Evolutionary conservation across 2,888 invertebrate genomes (phyloP), one percentile per base, ranked within the genome.

Genomic region (Athalia rosae): DNA sequence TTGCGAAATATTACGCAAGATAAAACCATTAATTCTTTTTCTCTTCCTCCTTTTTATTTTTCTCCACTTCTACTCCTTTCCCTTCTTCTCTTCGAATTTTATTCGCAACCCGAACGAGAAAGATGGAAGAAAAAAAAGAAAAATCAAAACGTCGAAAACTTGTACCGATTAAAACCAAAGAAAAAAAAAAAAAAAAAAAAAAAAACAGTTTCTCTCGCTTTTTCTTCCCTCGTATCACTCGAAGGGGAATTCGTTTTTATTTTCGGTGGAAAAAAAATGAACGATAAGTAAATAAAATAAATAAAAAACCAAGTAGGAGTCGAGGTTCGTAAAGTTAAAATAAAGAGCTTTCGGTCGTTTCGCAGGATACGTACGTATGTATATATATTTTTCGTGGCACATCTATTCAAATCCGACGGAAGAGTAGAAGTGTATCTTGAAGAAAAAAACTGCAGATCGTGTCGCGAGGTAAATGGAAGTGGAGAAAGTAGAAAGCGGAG

Each of bases 371-470:
- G n/a, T n/a, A n/a, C n/a, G n/a, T n/a, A n/a, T 9, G 50, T 9
- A 43, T n/a, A 58, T 69, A 56, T 64, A 45, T 64, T 64, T 71
- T 71, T 41, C 56, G 43, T 13, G 8, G 43, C 8, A 71, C 71
- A 71, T 71, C 71, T 58, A 71, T 71, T 71, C 71, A 71, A 71
- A 71, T 71, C 56, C 71, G 58, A 56, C 58, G 71, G 58, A 9
- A 66, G 7, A 3, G 47, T 4, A 8, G 11, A 67, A n/a, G 28
- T 28, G 28, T 28, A 28, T 28, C 28, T 28, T 28, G n/a, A n/a
- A 28, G 28, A 28, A 28, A 28, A 28, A 28, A 28, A 28, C 28
- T 28, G 28, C 28, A 28, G 28, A 50, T 11, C 53, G 53, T n/a
- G 3, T n/a, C n/a, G 11, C 53, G n/a, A 53, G 53, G n/a, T 53